Percentiles rank a stretch among this genome's conserved stretches.
Conservation (phyloP, 1,140 invertebrate genomes). For the Drosophila leontia region DNA sequence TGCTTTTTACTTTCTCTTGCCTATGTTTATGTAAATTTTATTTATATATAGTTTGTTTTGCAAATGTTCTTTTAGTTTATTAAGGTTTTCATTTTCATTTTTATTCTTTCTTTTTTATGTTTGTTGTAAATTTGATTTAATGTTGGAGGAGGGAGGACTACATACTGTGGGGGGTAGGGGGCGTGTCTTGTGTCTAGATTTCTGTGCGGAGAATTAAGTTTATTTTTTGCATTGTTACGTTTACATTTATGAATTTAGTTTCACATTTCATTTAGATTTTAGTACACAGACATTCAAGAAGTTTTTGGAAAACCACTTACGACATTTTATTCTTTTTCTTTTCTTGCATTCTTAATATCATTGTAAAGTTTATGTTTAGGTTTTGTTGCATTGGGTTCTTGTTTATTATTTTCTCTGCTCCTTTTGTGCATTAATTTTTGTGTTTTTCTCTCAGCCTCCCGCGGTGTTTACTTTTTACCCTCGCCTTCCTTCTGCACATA, state of each 20-base stretch:
- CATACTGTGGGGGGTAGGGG: conserved; percentile 30
- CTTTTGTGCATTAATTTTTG: conserved; percentile 36
- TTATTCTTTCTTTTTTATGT: conserved; percentile 41
- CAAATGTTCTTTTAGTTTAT: conserved; percentile 54
- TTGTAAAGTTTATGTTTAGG: conserved; percentile 54
- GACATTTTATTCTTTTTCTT: conserved; percentile 39
- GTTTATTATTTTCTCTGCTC: conserved; percentile 35
- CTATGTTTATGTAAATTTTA: conserved; percentile 76
- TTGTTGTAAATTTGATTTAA: conserved; percentile 80
- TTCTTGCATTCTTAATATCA: conserved; percentile 49
- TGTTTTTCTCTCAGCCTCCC: conserved; percentile 61
- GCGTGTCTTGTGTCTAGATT: conserved; percentile 56
- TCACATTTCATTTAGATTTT: conserved; percentile 72
- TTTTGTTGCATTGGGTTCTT: conserved; percentile 56
- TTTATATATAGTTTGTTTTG: conserved; percentile 65
- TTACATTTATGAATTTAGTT: conserved; percentile 44
- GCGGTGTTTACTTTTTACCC: conserved; percentile 61
- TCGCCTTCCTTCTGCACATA: conserved; percentile 83
- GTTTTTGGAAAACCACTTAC: conserved; percentile 78
- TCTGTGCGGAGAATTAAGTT: conserved; percentile 65
- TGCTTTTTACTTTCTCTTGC: conserved; percentile 46
- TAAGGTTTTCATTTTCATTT: conserved; percentile 36
- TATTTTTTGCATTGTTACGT: conserved; percentile 37
- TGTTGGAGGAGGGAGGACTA: conserved; percentile 39
- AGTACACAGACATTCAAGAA: conserved; percentile 76